Evolutionary conservation across 2,888 invertebrate species (phyloP).

Genomic region (Trichopoda pennipes): DNA sequence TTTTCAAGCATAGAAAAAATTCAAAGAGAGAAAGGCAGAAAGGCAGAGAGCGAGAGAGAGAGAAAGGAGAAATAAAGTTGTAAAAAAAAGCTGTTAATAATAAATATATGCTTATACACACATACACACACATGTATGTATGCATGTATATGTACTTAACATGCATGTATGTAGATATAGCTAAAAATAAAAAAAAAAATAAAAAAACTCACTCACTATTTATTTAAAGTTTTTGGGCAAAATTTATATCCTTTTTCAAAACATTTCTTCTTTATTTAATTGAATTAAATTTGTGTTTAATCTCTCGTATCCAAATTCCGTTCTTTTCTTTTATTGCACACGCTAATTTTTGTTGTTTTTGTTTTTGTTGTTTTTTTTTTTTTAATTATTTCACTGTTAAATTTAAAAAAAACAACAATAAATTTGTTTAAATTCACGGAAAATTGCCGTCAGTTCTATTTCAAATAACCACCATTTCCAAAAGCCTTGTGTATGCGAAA

Average conservation of each 20-base stretch:
- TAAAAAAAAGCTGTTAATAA: constrained; percentile 37
- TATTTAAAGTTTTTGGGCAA: constrained; percentile 30
- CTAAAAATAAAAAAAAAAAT: constrained; percentile 1
- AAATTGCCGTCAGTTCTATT: constrained; percentile 4
- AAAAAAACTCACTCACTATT: constrained; percentile 46
- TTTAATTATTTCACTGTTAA: background rate
- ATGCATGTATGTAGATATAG: background rate
- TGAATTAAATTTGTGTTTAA: background rate
- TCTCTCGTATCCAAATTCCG: constrained; percentile 19
- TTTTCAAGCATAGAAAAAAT: background rate
- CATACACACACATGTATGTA: background rate
- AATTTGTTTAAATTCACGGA: background rate
- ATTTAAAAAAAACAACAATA: background rate
- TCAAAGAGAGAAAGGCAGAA: background rate
- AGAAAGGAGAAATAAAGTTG: background rate
- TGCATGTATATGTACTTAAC: background rate
- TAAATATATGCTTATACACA: background rate
- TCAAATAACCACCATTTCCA: background rate
- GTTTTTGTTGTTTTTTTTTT: no score
- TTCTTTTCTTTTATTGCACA: constrained; percentile 28
- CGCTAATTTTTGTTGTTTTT: constrained; percentile 15
- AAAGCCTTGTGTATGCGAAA: background rate
- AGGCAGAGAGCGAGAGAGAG: background rate
- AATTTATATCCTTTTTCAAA: constrained; percentile 39
- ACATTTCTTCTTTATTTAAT: constrained; percentile 11